Evolutionary conservation across 2,888 invertebrate genomes (phyloP).

Genomic region (Hedya salicella): DNA sequence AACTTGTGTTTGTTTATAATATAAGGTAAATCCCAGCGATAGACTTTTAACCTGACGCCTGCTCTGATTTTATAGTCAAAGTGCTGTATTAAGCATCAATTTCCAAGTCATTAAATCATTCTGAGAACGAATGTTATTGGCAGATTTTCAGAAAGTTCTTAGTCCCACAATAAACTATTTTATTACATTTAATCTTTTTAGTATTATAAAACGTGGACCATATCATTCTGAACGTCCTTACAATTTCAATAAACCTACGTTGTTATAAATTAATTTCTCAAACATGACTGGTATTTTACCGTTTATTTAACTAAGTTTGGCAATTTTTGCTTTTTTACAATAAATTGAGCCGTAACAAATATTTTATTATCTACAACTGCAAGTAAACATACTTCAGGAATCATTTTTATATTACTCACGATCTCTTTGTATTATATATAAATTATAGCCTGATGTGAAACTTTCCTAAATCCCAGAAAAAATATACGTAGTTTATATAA

Average conservation of each 20-base stretch:
- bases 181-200: not conserved
- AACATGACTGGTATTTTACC: not conserved
- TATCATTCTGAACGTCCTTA: not conserved
- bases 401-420: not conserved
- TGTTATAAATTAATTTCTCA: not conserved
- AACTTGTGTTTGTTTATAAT: no score
- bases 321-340: not conserved
- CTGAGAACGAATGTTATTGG: not conserved
- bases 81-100: not conserved
- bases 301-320: not conserved
- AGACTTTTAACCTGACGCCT: no score
- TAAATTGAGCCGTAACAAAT: conserved; percentile 7
- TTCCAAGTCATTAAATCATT: not conserved
- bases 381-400: not conserved
- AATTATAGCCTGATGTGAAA: conserved; percentile 1
- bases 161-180: not conserved
- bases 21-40: no score
- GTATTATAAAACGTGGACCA: conserved; percentile 3
- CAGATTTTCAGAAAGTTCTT: conserved; percentile 2
- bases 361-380: not conserved
- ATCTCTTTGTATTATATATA: not conserved
- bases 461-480: not conserved
- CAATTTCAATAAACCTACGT: conserved; percentile 11
- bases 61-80: not conserved
- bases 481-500: not conserved